Conservation (phyloP, 2,113 vertebrate genomes). For the Lepus americanus region DNA sequence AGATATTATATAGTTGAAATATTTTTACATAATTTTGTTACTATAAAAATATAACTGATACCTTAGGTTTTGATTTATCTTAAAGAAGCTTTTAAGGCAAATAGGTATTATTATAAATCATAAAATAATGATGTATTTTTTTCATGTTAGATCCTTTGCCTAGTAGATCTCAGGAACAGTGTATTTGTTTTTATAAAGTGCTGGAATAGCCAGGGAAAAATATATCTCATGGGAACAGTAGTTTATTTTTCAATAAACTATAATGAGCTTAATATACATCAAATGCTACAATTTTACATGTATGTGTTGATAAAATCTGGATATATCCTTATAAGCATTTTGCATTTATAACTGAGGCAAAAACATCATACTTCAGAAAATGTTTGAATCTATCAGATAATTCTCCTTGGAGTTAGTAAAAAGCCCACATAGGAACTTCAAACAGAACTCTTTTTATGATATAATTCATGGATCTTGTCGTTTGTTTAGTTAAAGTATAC, state of each 20-base stretch:
- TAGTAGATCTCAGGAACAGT: neutral
- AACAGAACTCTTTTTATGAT: neutral
- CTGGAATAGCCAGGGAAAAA: neutral
- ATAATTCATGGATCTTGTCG: neutral
- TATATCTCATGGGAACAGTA: neutral
- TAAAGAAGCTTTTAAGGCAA: conserved; percentile 33
- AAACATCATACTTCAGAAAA: conserved; percentile 8
- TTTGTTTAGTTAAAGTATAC: neutral
- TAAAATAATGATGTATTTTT: neutral
- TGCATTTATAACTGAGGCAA: conserved; percentile 27
- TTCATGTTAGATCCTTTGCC: neutral
- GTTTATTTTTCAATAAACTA: conserved; percentile 8
- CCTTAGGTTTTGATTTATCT: conserved; percentile 40
- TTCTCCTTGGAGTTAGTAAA: conserved; percentile 16
- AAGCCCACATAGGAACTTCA: neutral
- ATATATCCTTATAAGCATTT: neutral
- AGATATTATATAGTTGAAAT: neutral
- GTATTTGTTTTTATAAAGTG: neutral
- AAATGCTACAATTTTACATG: conserved; percentile 45
- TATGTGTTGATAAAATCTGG: neutral
- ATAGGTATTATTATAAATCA: neutral
- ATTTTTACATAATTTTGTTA: conserved; percentile 34
- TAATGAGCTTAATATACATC: neutral
- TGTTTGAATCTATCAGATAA: neutral
- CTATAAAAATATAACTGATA: conserved; percentile 19